phyloP scores from a whole-genome alignment of 2,888 invertebrate species.

The Polydrusus cervinus region DNA sequence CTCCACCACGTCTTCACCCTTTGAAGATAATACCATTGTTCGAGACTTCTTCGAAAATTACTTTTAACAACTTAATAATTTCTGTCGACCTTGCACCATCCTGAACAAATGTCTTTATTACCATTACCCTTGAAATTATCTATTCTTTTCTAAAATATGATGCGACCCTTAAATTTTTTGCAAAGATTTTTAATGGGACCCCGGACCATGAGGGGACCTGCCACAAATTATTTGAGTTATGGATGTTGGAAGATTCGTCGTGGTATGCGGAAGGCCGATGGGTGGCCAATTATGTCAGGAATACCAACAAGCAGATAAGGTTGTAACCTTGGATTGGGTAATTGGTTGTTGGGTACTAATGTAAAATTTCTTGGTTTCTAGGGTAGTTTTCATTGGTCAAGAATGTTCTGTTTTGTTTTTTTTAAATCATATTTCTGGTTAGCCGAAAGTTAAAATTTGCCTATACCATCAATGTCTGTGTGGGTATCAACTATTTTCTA shows the following conservation, averaged over 20 bases:
- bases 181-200: neutral
- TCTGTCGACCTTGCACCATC: slow-evolving; percentile 25
- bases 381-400: neutral
- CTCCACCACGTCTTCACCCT: slow-evolving; percentile 8
- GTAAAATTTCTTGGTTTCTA: neutral
- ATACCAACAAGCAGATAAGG: slow-evolving; percentile 1
- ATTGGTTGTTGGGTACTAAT: slow-evolving; percentile 9
- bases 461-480: too few relatives aligned
- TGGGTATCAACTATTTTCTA: neutral
- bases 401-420: neutral
- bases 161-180: slow-evolving; percentile 8
- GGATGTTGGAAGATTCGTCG: slow-evolving; percentile 3
- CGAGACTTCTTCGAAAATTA: slow-evolving; percentile 23
- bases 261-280: slow-evolving; percentile 5
- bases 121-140: slow-evolving; percentile 10
- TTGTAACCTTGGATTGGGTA: slow-evolving; percentile 17
- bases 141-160: slow-evolving; percentile 8
- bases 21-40: slow-evolving; percentile 2
- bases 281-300: slow-evolving; percentile 11
- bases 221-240: slow-evolving; percentile 14
- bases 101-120: slow-evolving; percentile 35
- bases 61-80: slow-evolving; percentile 34
- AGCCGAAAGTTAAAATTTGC: too few relatives aligned
- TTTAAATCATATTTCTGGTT: too few relatives aligned
- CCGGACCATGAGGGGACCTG: neutral